phyloP scores from a whole-genome alignment of 2,113 vertebrate species.

The Lota lota region DNA sequence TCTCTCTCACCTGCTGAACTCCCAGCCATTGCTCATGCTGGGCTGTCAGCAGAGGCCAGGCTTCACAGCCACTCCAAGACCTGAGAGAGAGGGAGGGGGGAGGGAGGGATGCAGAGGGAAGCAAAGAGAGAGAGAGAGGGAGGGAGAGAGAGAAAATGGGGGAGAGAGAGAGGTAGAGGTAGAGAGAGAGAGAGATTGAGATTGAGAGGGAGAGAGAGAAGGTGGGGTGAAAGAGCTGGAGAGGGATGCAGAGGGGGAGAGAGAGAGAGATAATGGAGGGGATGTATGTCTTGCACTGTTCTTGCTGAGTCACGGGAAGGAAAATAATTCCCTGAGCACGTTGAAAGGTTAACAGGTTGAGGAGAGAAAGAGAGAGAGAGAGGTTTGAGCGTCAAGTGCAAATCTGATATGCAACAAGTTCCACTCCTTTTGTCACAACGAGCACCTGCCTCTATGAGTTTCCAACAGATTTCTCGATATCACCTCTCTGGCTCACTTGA shows the following conservation, averaged over 20 bases:
- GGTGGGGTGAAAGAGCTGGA: neutral
- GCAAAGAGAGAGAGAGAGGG: neutral
- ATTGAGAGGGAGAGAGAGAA: neutral
- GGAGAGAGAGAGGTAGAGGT: neutral
- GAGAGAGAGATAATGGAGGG: neutral
- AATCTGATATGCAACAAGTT: slow-evolving; percentile 52
- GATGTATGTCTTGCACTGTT: slow-evolving; percentile 7
- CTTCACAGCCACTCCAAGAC: slow-evolving; percentile 33
- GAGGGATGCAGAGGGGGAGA: neutral
- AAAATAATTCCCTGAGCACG: slow-evolving; percentile 40
- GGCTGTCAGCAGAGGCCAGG: slow-evolving; percentile 49
- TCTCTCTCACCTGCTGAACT: slow-evolving; percentile 67
- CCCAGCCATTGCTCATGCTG: slow-evolving; percentile 61
- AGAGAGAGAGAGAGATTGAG: neutral
- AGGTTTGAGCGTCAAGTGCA: slow-evolving; percentile 42
- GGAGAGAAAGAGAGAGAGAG: slow-evolving; percentile 21
- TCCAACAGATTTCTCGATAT: slow-evolving; percentile 31
- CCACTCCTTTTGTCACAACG: slow-evolving; percentile 44
- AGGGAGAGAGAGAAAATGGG: neutral
- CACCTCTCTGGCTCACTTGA: no score
- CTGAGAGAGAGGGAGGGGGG: slow-evolving; percentile 8
- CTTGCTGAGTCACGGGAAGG: slow-evolving; percentile 50
- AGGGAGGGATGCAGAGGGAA: slow-evolving; percentile 13
- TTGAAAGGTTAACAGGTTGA: slow-evolving; percentile 58
- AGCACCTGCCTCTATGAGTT: slow-evolving; percentile 55